Conservation (phyloP, 2,797 vertebrate genomes). For the Eremophila alpestris region DNA sequence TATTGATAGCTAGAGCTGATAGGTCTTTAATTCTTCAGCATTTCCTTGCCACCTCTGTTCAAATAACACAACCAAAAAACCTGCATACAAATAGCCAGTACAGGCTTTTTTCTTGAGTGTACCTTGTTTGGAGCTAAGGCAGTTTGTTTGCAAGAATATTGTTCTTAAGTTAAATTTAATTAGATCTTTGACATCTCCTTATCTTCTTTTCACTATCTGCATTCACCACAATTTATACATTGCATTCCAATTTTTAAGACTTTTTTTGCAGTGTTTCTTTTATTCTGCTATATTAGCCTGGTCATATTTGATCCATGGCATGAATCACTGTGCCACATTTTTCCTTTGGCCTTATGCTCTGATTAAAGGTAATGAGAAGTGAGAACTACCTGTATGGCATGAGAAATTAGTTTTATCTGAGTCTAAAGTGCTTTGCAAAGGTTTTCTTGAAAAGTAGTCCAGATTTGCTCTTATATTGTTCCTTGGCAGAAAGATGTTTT, state of each 20-base stretch:
- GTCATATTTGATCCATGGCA: not conserved
- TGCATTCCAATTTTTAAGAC: not conserved
- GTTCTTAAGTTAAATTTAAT: not conserved
- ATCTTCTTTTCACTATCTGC: not conserved
- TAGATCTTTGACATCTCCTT: not conserved
- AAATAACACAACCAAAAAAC: not conserved
- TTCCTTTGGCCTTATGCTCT: not conserved
- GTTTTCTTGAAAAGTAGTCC: not conserved
- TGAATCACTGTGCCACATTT: not conserved
- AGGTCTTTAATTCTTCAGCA: not conserved
- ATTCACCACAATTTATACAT: not conserved
- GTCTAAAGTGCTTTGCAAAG: not conserved
- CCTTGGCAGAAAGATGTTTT: not conserved
- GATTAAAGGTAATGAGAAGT: not conserved
- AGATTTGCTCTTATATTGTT: not conserved
- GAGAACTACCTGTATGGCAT: not conserved
- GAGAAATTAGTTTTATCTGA: not conserved
- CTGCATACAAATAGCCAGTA: not conserved
- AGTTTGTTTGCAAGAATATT: not conserved
- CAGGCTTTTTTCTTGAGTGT: not conserved
- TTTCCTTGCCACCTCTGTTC: not conserved
- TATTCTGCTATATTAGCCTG: not conserved
- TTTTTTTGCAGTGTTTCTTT: not conserved
- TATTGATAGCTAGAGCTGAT: not conserved
- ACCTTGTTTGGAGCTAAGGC: not conserved